phyloP scores from a whole-genome alignment of 2,113 vertebrate species.

The Caretta caretta region DNA sequence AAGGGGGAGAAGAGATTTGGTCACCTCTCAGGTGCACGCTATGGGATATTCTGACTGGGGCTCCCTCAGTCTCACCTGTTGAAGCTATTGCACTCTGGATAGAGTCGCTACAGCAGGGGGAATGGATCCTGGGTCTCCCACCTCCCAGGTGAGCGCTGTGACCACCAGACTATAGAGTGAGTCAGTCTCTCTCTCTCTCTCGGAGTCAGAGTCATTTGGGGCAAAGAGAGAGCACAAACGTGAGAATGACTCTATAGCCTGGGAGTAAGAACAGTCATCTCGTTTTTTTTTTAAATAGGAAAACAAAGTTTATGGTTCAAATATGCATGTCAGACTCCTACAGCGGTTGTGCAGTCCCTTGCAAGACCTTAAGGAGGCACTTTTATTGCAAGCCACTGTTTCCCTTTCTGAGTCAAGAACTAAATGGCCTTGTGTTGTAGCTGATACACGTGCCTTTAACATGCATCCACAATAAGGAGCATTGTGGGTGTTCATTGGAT shows the following conservation, averaged over 20 bases:
- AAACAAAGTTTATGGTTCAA: background rate
- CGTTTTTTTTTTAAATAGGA: background rate
- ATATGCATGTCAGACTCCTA: background rate
- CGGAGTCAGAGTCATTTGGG: background rate
- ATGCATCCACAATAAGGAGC: background rate
- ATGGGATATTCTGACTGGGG: no score
- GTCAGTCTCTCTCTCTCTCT: background rate
- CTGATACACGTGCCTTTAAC: slow-evolving; percentile 43
- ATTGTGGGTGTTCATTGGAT: slow-evolving; percentile 27
- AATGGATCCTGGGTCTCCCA: background rate
- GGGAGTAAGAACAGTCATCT: background rate
- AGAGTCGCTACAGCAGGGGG: no score
- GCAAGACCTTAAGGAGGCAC: background rate
- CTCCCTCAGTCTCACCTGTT: no score
- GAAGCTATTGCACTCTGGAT: no score
- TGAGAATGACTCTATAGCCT: no score
- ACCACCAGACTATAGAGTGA: background rate
- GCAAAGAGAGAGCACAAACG: no score
- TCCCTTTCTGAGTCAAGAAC: background rate
- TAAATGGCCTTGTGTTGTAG: slow-evolving; percentile 8
- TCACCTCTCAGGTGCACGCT: no score
- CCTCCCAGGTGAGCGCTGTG: background rate
- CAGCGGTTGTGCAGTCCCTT: background rate
- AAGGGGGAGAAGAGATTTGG: no score
- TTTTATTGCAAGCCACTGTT: background rate